phyloP scores from a whole-genome alignment of 1,140 invertebrate genomes.

The Zophobas morio region DNA sequence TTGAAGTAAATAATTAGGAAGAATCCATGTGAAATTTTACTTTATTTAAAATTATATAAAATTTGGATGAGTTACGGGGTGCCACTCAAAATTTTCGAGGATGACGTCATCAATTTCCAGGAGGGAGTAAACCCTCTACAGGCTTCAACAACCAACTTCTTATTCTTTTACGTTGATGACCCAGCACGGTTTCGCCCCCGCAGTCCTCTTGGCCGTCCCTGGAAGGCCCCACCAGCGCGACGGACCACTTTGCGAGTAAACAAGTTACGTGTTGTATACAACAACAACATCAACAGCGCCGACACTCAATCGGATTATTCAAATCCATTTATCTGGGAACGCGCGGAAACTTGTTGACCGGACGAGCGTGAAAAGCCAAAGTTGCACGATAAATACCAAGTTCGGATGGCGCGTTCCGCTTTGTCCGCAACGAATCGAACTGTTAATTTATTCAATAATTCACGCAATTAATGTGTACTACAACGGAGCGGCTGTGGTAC shows the following conservation, averaged over 20 bases:
- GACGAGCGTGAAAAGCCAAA: constrained; percentile 46
- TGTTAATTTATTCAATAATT: constrained; percentile 39
- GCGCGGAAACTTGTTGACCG: constrained; percentile 47
- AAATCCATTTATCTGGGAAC: constrained; percentile 46
- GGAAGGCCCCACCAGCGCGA: neutral
- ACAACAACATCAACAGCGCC: constrained; percentile 34
- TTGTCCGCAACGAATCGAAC: constrained; percentile 34
- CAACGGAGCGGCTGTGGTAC: constrained; percentile 7
- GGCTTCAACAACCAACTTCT: no score
- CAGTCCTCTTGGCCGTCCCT: no score
- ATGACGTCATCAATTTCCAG: no score
- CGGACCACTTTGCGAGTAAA: constrained; percentile 38
- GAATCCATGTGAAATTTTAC: no score
- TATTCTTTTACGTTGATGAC: no score
- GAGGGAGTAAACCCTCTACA: no score
- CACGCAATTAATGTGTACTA: constrained; percentile 34
- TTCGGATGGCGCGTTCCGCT: constrained; percentile 31
- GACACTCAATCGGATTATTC: constrained; percentile 49
- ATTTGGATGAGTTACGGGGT: no score
- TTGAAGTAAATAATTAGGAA: no score
- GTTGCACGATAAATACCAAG: constrained; percentile 44
- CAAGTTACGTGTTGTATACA: constrained; percentile 44
- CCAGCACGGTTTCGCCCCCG: no score
- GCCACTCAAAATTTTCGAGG: no score
- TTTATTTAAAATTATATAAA: no score